phyloP scores from a whole-genome alignment of 2,113 vertebrate species.

The Acinonyx jubatus region DNA sequence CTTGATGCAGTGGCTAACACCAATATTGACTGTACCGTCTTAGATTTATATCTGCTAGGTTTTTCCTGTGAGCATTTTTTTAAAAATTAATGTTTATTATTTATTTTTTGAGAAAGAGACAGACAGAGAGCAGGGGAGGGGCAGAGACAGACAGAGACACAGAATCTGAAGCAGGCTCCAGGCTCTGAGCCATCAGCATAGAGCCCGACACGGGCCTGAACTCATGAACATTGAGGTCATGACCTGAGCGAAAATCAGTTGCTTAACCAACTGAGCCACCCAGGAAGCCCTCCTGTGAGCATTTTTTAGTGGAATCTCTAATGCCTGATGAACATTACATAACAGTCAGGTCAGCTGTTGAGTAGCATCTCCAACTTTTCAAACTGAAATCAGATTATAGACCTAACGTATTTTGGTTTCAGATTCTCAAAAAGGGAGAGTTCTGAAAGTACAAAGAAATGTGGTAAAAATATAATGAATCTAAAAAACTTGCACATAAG shows the following conservation, averaged over 20 bases:
- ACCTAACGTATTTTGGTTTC: not conserved
- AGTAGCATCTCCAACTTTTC: not conserved
- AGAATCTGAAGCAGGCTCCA: no score
- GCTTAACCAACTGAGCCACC: no score
- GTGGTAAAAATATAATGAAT: not conserved
- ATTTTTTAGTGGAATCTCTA: not conserved
- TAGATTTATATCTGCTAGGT: not conserved
- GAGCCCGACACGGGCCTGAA: no score
- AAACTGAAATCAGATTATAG: not conserved
- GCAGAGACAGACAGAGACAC: no score
- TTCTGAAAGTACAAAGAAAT: not conserved
- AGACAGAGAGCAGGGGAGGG: no score
- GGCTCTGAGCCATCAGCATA: no score
- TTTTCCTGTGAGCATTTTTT: not conserved
- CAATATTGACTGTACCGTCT: not conserved
- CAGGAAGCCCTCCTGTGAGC: not conserved
- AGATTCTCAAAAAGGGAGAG: not conserved
- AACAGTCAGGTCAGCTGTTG: not conserved
- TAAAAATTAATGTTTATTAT: no score
- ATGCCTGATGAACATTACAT: not conserved
- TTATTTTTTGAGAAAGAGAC: no score
- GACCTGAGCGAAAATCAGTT: no score
- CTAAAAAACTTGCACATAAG: not conserved
- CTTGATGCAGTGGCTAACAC: not conserved
- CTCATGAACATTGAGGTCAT: no score